A percentile compares a stretch with the other conserved stretches of the same genome.
Conservation (phyloP, 2,888 invertebrate species). For the Acanthosoma haemorrhoidale region DNA sequence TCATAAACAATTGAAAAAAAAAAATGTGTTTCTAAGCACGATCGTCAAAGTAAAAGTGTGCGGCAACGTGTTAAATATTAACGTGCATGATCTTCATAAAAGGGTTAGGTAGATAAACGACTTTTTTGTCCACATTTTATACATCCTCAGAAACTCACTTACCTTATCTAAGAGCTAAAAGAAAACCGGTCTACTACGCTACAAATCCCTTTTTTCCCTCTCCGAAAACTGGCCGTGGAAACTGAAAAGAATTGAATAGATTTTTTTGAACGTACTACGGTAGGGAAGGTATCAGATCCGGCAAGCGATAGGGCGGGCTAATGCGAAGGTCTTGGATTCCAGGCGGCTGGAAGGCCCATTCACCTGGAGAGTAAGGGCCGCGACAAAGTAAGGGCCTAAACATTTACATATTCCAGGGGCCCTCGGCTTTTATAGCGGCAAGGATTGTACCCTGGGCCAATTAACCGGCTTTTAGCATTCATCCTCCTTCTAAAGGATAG, state of each 20-base stretch:
- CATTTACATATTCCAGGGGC: not conserved
- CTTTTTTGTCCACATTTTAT: not conserved
- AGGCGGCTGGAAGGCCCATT: not conserved
- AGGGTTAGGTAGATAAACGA: too few species aligned
- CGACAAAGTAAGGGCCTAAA: not conserved
- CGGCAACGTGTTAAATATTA: too few species aligned
- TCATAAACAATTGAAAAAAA: too few species aligned
- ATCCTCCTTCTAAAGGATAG: too few species aligned
- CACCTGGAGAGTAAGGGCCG: not conserved
- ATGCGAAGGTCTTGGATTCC: too few species aligned
- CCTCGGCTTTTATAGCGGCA: not conserved
- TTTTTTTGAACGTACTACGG: not conserved
- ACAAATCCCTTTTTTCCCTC: conserved; percentile 2
- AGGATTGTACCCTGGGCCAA: too few species aligned
- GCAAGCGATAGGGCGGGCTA: not conserved
- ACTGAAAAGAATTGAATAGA: not conserved
- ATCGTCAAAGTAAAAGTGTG: too few species aligned
- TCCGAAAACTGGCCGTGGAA: not conserved
- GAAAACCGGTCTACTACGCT: not conserved
- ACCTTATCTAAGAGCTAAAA: not conserved
- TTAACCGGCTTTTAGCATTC: not conserved
- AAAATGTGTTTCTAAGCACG: too few species aligned
- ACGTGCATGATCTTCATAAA: too few species aligned
- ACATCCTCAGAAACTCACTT: not conserved
- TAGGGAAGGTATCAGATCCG: not conserved